Percentiles rank a stretch among this genome's conserved stretches.
Evolutionary conservation across 2,113 vertebrate genomes (phyloP).

Genomic region (Ranitomeya variabilis): DNA sequence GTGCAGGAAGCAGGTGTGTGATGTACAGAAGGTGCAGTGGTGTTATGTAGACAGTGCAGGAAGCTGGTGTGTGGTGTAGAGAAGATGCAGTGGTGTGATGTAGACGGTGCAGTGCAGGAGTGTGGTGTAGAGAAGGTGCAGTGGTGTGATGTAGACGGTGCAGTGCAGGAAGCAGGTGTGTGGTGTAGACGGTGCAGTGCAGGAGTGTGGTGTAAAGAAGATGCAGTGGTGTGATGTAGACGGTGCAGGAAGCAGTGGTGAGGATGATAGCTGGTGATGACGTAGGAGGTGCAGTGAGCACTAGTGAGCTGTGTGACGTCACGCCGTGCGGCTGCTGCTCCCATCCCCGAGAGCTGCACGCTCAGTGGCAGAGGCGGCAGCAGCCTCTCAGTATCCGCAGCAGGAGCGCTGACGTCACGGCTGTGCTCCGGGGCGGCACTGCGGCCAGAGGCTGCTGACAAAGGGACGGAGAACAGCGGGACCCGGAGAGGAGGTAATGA

Average conservation of each 20-base stretch:
- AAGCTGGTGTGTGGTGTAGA: too few relatives aligned
- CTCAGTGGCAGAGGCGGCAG: conserved; percentile 33
- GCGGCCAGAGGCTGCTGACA: conserved; percentile 54
- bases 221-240: too few relatives aligned
- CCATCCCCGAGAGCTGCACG: neutral
- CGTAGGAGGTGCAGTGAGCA: neutral
- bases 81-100: too few relatives aligned
- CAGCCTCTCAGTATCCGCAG: conserved; percentile 43
- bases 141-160: too few relatives aligned
- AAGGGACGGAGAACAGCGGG: conserved; percentile 23
- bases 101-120: too few relatives aligned
- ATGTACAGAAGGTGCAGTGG: too few relatives aligned
- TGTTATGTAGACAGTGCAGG: too few relatives aligned
- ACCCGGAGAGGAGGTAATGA: conserved; percentile 23
- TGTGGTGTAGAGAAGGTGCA: too few relatives aligned
- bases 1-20: too few relatives aligned
- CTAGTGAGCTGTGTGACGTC: neutral
- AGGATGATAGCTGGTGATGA: neutral
- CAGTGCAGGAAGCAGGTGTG: neutral
- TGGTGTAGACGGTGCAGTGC: neutral
- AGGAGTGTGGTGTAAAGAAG: neutral
- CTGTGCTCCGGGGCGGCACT: conserved; percentile 47
- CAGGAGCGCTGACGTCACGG: conserved; percentile 31
- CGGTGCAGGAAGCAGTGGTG: neutral
- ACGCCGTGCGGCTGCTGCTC: neutral